phyloP scores from a whole-genome alignment of 2,797 vertebrate species.

The Argentina silus region DNA sequence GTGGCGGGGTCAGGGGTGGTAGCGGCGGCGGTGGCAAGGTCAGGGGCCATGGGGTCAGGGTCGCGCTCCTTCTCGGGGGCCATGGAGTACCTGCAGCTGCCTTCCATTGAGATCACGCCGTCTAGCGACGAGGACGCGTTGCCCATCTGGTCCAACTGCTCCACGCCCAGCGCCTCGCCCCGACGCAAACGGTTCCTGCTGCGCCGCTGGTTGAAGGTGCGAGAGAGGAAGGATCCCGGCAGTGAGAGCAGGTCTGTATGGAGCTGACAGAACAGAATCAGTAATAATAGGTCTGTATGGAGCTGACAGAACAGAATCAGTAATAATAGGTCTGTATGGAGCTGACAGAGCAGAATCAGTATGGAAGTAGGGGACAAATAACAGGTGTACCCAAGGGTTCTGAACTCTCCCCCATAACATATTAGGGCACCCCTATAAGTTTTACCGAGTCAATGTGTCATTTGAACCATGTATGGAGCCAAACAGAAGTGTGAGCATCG shows the following conservation, averaged over 20 bases:
- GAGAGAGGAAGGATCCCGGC: constrained; percentile 79
- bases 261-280: constrained; percentile 32
- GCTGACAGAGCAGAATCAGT: constrained; percentile 29
- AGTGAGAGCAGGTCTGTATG: constrained; percentile 87
- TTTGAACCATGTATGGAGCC: no score
- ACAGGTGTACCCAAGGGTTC: no score
- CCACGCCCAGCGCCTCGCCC: constrained; percentile 86
- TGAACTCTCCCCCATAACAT: no score
- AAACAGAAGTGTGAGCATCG: no score
- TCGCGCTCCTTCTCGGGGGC: constrained; percentile 54
- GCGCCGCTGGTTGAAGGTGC: constrained; percentile 81
- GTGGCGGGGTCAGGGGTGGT: background rate
- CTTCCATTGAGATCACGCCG: constrained; percentile 87
- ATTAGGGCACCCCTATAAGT: no score
- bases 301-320: constrained; percentile 44
- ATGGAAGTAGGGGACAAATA: no score
- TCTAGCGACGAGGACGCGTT: constrained; percentile 84
- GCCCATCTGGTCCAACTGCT: constrained; percentile 82
- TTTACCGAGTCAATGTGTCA: no score
- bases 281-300: constrained; percentile 86
- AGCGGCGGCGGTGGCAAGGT: background rate
- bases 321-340: constrained; percentile 85
- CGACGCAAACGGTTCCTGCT: constrained; percentile 83
- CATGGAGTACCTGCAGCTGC: constrained; percentile 85
- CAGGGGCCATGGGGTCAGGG: constrained; percentile 14